Evolutionary conservation across 2,888 invertebrate genomes (phyloP).

Genomic region (Volucella inanis): DNA sequence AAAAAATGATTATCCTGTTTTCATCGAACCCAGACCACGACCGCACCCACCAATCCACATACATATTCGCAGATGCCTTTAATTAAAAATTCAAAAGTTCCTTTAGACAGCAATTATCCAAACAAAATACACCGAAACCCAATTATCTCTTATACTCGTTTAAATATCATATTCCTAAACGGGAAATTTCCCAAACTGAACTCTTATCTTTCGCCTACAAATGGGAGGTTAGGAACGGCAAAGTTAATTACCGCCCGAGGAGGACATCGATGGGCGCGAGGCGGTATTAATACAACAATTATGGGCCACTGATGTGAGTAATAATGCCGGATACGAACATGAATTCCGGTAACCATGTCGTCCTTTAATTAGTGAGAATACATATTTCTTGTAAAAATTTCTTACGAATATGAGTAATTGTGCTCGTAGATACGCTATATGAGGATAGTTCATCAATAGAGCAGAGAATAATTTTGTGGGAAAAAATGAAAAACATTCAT

Average conservation of each 20-base stretch:
- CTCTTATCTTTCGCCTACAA: background rate
- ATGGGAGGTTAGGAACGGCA: slow-evolving; percentile 16
- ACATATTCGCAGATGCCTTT: slow-evolving; percentile 5
- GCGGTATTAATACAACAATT: slow-evolving; percentile 48
- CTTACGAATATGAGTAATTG: no score
- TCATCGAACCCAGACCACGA: no score
- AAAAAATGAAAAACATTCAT: background rate
- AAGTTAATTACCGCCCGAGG: slow-evolving; percentile 52
- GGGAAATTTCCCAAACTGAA: background rate
- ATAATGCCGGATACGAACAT: background rate
- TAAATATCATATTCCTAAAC: no score
- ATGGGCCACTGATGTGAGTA: slow-evolving; percentile 22
- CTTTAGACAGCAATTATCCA: slow-evolving; percentile 27
- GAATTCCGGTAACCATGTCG: background rate
- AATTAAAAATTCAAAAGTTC: slow-evolving; percentile 30
- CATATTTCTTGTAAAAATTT: background rate
- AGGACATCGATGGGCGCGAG: background rate
- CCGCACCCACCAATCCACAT: no score
- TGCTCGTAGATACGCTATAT: background rate
- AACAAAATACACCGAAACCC: slow-evolving; percentile 35
- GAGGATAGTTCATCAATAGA: background rate
- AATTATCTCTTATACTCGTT: slow-evolving; percentile 12
- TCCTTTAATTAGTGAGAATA: slow-evolving; percentile 4
- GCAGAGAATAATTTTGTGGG: background rate
- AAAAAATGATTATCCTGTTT: no score